phyloP scores from a whole-genome alignment of 2,888 invertebrate species.

The Drosophila mercatorum region DNA sequence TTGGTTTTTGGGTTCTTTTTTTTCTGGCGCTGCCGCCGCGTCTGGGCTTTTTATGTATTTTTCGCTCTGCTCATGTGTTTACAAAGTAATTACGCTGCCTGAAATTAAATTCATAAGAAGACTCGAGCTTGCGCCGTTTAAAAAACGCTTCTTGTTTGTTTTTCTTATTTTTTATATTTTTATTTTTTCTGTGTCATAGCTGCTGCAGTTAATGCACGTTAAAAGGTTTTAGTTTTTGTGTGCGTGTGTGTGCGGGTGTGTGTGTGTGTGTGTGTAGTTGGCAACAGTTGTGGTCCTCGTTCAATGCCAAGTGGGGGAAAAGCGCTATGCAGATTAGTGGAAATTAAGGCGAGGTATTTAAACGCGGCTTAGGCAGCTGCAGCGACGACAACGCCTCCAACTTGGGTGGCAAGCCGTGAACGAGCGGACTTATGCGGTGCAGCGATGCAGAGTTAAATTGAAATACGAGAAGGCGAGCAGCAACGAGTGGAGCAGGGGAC shows the following conservation, averaged over 20 bases:
- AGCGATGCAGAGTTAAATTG: slow-evolving; percentile 73
- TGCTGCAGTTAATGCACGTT: slow-evolving; percentile 70
- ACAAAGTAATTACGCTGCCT: slow-evolving; percentile 82
- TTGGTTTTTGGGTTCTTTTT: slow-evolving; percentile 17
- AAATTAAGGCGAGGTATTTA: slow-evolving; percentile 73
- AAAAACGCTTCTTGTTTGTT: slow-evolving; percentile 61
- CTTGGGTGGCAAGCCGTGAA: slow-evolving; percentile 74
- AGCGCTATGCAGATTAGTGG: slow-evolving; percentile 72
- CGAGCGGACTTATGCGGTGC: slow-evolving; percentile 70
- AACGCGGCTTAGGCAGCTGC: slow-evolving; percentile 67
- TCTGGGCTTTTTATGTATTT: slow-evolving; percentile 48
- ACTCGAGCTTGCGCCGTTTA: slow-evolving; percentile 58
- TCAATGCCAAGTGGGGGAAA: slow-evolving; percentile 52
- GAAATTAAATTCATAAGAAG: slow-evolving; percentile 82
- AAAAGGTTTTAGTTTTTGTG: slow-evolving; percentile 64
- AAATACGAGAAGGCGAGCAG: slow-evolving; percentile 49
- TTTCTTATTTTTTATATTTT: background rate
- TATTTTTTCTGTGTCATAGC: slow-evolving; percentile 14
- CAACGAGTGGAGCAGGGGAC: background rate
- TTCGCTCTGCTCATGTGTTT: slow-evolving; percentile 76
- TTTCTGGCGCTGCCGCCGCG: background rate
- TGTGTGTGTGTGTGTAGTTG: slow-evolving; percentile 35
- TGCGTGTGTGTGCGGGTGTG: slow-evolving; percentile 10
- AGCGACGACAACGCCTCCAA: slow-evolving; percentile 37
- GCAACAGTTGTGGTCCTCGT: slow-evolving; percentile 49